These are phyloP conservation scores for Gadus chalcogrammus DNA, from an alignment of 2,113 vertebrate species.

Conservation along the genomic window DNA sequence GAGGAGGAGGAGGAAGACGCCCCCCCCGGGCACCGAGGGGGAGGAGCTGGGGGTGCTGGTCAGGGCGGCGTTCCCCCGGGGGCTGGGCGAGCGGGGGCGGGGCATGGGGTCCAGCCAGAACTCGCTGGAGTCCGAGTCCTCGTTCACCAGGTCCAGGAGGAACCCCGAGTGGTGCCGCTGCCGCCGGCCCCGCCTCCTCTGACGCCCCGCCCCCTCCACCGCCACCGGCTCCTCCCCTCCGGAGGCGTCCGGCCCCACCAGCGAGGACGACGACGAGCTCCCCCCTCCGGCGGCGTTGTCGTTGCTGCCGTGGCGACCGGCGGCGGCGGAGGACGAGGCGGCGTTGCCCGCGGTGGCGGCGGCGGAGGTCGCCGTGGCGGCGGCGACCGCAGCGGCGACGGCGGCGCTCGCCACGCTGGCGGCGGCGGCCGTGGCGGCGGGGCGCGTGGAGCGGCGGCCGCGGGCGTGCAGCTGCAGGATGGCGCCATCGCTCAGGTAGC, in stretches of 20 bases:
- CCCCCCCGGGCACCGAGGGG: constrained; percentile 82
- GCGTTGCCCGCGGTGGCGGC: neutral
- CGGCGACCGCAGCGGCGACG: neutral
- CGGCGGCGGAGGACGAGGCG: neutral
- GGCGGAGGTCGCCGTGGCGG: neutral
- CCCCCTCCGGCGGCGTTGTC: constrained; percentile 77
- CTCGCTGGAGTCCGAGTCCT: constrained; percentile 79
- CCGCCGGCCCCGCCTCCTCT: constrained; percentile 39
- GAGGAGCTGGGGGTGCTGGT: constrained; percentile 72
- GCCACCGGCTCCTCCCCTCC: constrained; percentile 51
- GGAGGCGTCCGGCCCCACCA: constrained; percentile 63
- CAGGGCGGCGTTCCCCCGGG: constrained; percentile 81
- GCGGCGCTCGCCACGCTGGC: constrained; percentile 11
- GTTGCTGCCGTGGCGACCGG: constrained; percentile 74
- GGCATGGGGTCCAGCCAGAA: constrained; percentile 87
- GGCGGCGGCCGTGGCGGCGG: constrained; percentile 31
- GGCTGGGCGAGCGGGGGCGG: constrained; percentile 88
- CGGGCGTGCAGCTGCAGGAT: constrained; percentile 92
- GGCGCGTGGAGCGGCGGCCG: constrained; percentile 73
- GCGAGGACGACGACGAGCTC: constrained; percentile 77
- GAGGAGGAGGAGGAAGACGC: constrained; percentile 80
- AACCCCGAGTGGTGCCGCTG: constrained; percentile 80
- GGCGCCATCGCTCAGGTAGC: constrained; percentile 90
- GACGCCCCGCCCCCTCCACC: constrained; percentile 23
- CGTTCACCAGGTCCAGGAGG: constrained; percentile 83